phyloP scores from a whole-genome alignment of 2,113 vertebrate species.

The Cercocebus atys region DNA sequence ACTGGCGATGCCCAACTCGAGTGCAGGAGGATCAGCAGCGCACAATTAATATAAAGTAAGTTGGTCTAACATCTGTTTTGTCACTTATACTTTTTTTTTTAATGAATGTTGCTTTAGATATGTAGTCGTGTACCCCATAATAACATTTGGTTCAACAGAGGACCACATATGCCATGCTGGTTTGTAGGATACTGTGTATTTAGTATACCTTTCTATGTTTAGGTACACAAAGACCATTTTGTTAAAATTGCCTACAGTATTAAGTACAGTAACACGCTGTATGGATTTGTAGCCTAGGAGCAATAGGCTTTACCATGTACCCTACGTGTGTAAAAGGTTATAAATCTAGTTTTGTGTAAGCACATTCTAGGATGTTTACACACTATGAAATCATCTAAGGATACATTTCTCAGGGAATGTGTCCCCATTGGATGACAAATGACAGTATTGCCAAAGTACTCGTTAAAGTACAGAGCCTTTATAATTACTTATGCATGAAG shows the following conservation, averaged over 20 bases:
- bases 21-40: constrained; percentile 87
- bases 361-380: background rate
- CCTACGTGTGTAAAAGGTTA: background rate
- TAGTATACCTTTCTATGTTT: background rate
- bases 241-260: background rate
- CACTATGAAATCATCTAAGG: background rate
- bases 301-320: background rate
- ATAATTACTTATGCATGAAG: background rate
- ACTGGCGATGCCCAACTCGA: constrained; percentile 87
- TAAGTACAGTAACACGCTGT: background rate
- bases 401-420: background rate
- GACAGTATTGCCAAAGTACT: background rate
- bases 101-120: background rate
- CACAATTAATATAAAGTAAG: constrained; percentile 90
- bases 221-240: background rate
- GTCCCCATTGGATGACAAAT: background rate
- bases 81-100: constrained; percentile 20
- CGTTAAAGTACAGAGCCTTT: background rate
- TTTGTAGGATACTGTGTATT: background rate
- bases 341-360: background rate
- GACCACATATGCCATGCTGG: background rate
- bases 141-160: background rate
- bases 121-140: background rate
- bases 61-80: background rate
- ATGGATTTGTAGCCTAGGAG: background rate